Conservation (phyloP, 2,888 invertebrate species). For the Sinohyriopsis cumingii region DNA sequence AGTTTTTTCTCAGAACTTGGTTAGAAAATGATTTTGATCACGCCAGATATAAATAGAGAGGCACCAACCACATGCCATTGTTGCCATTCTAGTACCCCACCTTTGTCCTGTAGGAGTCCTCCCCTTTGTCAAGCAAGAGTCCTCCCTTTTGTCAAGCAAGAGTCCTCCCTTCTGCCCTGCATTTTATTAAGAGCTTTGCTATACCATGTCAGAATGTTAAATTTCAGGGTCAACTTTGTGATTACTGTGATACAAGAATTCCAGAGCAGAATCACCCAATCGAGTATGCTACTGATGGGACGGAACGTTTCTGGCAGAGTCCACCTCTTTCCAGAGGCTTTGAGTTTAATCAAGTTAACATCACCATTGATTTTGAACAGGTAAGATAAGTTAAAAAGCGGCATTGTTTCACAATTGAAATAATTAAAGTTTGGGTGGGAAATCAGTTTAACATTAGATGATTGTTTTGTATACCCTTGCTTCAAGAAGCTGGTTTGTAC, state of each 20-base stretch:
- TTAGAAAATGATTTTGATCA: too few relatives aligned
- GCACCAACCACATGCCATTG: too few relatives aligned
- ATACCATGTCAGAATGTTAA: background rate
- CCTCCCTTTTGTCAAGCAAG: too few relatives aligned
- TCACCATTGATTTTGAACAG: constrained; percentile 97
- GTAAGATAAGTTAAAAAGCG: constrained; percentile 74
- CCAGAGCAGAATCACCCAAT: constrained; percentile 85
- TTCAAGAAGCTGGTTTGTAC: too few relatives aligned
- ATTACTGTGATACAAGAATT: constrained; percentile 83
- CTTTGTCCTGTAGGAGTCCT: too few relatives aligned
- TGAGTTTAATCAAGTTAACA: constrained; percentile 97
- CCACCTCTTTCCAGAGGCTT: constrained; percentile 97
- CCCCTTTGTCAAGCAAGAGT: too few relatives aligned
- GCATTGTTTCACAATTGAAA: background rate
- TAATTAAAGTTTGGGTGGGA: background rate
- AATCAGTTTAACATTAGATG: background rate
- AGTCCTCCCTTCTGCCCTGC: too few relatives aligned
- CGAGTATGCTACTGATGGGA: constrained; percentile 94
- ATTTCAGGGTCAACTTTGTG: constrained; percentile 85
- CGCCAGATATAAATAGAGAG: too few relatives aligned
- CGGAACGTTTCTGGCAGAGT: constrained; percentile 93
- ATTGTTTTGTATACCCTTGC: background rate
- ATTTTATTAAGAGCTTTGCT: too few relatives aligned
- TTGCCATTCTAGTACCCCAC: too few relatives aligned
- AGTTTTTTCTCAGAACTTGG: too few relatives aligned